phyloP scores from a whole-genome alignment of 2,888 invertebrate species.

The Meloe dianella region DNA sequence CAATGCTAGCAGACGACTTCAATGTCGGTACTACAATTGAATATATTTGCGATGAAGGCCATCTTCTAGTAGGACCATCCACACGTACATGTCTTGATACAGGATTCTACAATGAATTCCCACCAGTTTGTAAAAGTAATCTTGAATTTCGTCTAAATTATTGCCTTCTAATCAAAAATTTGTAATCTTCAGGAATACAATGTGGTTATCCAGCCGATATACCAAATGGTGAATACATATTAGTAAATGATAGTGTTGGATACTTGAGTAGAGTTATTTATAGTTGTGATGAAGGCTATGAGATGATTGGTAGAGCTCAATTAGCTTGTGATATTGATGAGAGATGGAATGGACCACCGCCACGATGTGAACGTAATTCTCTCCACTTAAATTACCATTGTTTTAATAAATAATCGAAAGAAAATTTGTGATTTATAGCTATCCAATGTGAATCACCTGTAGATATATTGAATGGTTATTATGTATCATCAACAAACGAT shows the following conservation, averaged over 20 bases:
- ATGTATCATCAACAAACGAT: conserved; percentile 64
- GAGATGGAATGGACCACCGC: conserved; percentile 93
- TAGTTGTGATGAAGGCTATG: conserved; percentile 80
- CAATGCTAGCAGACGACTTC: conserved; percentile 78
- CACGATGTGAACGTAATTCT: conserved; percentile 78
- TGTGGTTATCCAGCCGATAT: conserved; percentile 90
- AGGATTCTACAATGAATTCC: conserved; percentile 92
- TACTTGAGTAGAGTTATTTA: conserved; percentile 88
- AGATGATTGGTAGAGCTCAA: conserved; percentile 82
- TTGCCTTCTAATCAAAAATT: not conserved
- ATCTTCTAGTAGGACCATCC: conserved; percentile 84
- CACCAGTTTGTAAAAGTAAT: conserved; percentile 92
- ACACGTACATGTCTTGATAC: conserved; percentile 85
- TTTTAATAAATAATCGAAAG: not conserved
- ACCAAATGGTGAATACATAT: conserved; percentile 77
- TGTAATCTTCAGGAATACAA: conserved; percentile 72
- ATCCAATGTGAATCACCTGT: conserved; percentile 76
- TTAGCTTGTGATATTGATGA: conserved; percentile 91
- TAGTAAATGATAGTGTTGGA: conserved; percentile 86
- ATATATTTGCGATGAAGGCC: conserved; percentile 85
- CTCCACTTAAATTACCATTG: not conserved
- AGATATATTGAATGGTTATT: conserved; percentile 68
- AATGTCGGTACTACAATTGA: conserved; percentile 84
- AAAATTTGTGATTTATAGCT: conserved; percentile 59
- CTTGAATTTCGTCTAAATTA: conserved; percentile 32